A percentile compares a stretch with the other conserved stretches of the same genome.
These are phyloP conservation scores for Solenopsis fugax DNA, from an alignment of 1,140 invertebrate genomes.

Conservation along the genomic window DNA sequence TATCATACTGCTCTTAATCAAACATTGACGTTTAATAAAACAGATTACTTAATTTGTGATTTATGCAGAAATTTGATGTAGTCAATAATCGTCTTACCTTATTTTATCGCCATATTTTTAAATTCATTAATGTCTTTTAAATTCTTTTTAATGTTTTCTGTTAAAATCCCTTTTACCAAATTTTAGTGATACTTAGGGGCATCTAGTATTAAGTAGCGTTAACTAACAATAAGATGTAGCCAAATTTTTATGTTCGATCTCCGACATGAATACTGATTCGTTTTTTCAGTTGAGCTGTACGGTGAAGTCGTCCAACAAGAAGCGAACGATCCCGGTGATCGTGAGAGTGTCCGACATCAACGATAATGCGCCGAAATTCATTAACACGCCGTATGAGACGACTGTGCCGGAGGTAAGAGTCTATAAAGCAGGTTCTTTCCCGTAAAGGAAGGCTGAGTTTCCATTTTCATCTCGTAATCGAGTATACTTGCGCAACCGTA, in stretches of 20 bases:
- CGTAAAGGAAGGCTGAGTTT: neutral
- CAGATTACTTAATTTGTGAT: neutral
- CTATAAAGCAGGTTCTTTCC: neutral
- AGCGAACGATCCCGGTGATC: conserved; percentile 94
- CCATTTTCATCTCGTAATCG: neutral
- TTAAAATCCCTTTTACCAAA: neutral
- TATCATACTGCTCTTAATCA: neutral
- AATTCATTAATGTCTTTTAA: neutral
- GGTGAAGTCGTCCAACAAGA: conserved; percentile 91
- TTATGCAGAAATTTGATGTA: neutral
- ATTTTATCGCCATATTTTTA: neutral
- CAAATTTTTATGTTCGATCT: neutral
- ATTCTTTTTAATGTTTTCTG: neutral
- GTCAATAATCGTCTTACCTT: neutral
- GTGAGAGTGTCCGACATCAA: conserved; percentile 96
- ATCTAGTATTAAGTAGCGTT: neutral
- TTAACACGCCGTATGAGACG: conserved; percentile 93
- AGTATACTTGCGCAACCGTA: neutral
- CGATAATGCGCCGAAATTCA: conserved; percentile 94
- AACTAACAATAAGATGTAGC: neutral
- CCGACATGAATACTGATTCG: neutral
- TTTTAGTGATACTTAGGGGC: neutral
- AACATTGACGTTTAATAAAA: neutral
- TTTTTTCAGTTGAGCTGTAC: conserved; percentile 92
- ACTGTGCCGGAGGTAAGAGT: conserved; percentile 93